Evolutionary conservation across 1,140 invertebrate genomes (phyloP), one percentile per base, ranked within the genome.

Genomic region (Drosophila tani): DNA sequence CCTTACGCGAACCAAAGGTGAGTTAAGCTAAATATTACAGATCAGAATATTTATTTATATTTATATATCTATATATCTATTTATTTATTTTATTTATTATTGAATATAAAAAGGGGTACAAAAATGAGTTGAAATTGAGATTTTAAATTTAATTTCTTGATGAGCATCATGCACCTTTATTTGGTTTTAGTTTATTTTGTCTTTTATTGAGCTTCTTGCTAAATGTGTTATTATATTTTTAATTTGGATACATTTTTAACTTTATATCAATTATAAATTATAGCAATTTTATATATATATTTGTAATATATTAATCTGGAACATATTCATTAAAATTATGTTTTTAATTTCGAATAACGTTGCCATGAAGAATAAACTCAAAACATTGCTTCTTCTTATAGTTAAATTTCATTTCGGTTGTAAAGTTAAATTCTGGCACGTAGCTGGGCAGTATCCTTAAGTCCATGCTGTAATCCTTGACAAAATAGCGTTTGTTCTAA

Each of bases 1-100:
- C 71, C 74, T 71, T 80, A 79, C 91, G 91, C 84, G 91, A 92
- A 87, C 91, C 91, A 91, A 92, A 92, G 91, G 91, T 92, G 50
- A 91, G 84, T 62, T 35, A 2, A 11, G 3, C 14, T 27, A 15
- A 24, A 57, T 9, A 12, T 11, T 24, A 56, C n/a, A 21, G 5
- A 32, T 32, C 29, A 7, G 27, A 8, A 8, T 8, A 32, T 8
- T 32, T 2, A 32, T 43, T 12, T 35, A 35, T 35, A 35, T 35
- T 41, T 41, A 41, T 15, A 15, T 41, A 41, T 41, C n/a, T n/a
- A n/a, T n/a, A n/a, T n/a, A n/a, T n/a, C n/a, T n/a, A n/a, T n/a
- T n/a, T n/a, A n/a, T n/a, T n/a, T n/a, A n/a, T n/a, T n/a, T n/a
- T n/a, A n/a, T n/a, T n/a, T n/a, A n/a, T n/a, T n/a, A n/a, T n/a